phyloP scores from a whole-genome alignment of 53 echinoderm and acorn worm species.

The Antedon mediterranea region DNA sequence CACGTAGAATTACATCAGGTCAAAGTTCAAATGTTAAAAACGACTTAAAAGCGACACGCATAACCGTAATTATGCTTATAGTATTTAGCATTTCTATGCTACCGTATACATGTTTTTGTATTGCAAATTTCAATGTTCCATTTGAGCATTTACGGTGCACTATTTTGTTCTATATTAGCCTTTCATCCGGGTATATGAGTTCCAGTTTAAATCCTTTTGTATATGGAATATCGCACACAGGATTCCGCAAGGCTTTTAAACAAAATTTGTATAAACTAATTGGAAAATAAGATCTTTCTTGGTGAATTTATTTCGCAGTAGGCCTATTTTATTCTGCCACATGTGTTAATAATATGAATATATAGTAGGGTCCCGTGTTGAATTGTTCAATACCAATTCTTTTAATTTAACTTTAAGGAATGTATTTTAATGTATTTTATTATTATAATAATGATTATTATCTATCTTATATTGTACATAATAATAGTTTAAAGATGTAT shows the following conservation, averaged over 20 bases:
- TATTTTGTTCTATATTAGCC: not conserved
- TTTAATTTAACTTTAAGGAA: no score
- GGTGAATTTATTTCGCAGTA: no score
- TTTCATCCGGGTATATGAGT: not conserved
- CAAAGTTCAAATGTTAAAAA: not conserved
- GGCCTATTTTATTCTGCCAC: no score
- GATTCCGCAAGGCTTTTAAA: not conserved
- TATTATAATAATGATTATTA: no score
- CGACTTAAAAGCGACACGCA: not conserved
- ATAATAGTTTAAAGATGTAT: no score
- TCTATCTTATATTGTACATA: no score
- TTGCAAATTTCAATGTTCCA: not conserved
- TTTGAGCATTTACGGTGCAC: not conserved
- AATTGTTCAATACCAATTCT: no score
- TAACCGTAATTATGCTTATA: not conserved
- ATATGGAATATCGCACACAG: not conserved
- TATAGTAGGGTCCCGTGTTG: no score
- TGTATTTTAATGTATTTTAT: no score
- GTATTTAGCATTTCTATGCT: not conserved
- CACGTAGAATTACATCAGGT: not conserved
- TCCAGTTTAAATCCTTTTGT: not conserved
- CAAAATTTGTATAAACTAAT: not conserved
- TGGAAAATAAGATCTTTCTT: no score
- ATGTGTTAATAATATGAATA: no score
- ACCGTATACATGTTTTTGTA: not conserved